phyloP scores from a whole-genome alignment of 2,797 vertebrate species.

The Loriculus beryllinus region DNA sequence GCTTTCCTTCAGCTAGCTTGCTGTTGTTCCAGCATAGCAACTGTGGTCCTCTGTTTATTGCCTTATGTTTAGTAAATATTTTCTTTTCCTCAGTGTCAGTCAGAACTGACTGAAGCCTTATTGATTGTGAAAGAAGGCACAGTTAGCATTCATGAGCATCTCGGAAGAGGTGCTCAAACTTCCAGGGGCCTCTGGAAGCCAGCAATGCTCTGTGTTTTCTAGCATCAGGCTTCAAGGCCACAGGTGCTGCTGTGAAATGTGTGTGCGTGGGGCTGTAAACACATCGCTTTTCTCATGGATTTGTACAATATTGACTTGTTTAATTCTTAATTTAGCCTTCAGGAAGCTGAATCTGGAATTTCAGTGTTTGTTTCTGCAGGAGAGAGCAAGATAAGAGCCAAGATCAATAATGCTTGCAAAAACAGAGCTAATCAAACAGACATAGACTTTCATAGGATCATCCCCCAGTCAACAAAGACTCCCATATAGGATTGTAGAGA shows the following conservation, averaged over 20 bases:
- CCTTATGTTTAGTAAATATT: slow-evolving; percentile 21
- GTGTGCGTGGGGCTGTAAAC: not conserved
- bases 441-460: not conserved
- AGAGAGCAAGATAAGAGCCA: slow-evolving; percentile 5
- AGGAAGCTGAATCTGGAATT: slow-evolving; percentile 35
- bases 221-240: not conserved
- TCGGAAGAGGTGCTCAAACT: not conserved
- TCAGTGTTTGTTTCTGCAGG: slow-evolving; percentile 47
- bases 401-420: slow-evolving; percentile 44
- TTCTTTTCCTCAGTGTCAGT: not conserved
- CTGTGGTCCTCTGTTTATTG: slow-evolving; percentile 4
- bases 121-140: not conserved
- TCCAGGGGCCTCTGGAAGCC: not conserved
- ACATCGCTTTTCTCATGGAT: not conserved
- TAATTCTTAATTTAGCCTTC: slow-evolving; percentile 12
- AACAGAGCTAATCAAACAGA: slow-evolving; percentile 4
- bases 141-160: not conserved
- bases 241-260: not conserved
- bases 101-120: not conserved
- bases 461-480: not conserved
- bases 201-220: not conserved
- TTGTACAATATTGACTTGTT: slow-evolving; percentile 24
- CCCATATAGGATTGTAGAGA: slow-evolving; percentile 18
- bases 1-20: not conserved
- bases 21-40: not conserved